Conservation (phyloP, 2,113 vertebrate genomes). For the Aptenodytes forsteri region DNA sequence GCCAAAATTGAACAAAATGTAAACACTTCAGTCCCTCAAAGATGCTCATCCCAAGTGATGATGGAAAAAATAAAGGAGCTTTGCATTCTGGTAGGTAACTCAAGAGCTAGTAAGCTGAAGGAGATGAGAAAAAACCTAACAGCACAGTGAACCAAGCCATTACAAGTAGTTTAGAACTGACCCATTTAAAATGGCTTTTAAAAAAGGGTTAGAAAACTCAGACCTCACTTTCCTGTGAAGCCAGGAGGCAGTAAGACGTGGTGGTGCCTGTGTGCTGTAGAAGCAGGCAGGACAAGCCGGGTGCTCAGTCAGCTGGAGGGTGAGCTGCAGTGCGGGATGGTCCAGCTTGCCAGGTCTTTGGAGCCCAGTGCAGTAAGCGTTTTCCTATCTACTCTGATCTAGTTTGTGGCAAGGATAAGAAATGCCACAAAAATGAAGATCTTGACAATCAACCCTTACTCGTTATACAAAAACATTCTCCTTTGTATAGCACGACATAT, state of each 20-base stretch:
- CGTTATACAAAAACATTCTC: neutral
- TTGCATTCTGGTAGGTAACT: neutral
- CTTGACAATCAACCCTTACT: neutral
- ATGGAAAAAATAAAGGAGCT: neutral
- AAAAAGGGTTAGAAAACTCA: neutral
- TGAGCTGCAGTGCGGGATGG: neutral
- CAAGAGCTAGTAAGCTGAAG: neutral
- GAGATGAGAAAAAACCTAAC: neutral
- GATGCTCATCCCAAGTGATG: neutral
- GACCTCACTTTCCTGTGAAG: rapidly evolving
- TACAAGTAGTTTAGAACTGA: neutral
- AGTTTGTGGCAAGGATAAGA: neutral
- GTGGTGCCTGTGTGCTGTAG: neutral
- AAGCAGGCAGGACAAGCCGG: neutral
- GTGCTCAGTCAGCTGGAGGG: neutral
- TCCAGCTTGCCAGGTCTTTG: neutral
- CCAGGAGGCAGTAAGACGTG: neutral
- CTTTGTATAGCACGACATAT: rapidly evolving
- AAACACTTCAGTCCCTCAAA: neutral
- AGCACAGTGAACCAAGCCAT: neutral
- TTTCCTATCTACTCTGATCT: neutral
- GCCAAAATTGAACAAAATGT: neutral
- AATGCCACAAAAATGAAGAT: neutral
- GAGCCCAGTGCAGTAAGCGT: neutral
- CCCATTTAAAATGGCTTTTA: neutral